Base-by-base conservation (phyloP, 2,797 vertebrate species). In the Brachyrhaphis roseni region DNA sequence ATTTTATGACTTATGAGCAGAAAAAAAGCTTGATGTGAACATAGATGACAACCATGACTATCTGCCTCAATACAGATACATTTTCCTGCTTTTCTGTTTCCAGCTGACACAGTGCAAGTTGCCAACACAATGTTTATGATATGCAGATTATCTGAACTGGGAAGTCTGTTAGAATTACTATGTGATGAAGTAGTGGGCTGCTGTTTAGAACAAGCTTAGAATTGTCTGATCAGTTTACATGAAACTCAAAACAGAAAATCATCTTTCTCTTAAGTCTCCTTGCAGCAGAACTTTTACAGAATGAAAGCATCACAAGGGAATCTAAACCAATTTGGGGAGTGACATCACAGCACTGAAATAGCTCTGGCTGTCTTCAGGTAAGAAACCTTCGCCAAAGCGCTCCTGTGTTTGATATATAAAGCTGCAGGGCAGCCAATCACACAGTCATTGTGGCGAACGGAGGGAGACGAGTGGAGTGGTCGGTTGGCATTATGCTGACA, bases 401-500 rank as follows among this genome's bases (percentile, higher is more conserved):
- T 78, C 78, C 86, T 78, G 72, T 83, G 76, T 77, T 53, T 78
- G 70, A 91, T 87, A 80, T 82, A 85, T 82, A 87, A 78, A 87
- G 88, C 92, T 91, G 85, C 76, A 83, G 93, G 90, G 84, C 74
- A 45, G 86, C 85, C 82, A 85, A 91, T 92, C 88, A 78, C 26
- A 77, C 51, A 73, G 76, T 82, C 78, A 81, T 34, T 72, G 79
- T 83, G 78, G 89, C 78, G 80, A 88, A 91, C 85, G 66, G 78
- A 84, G 82, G 83, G 85, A 91, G 89, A 90, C 57, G 84, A 77
- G 59, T 82, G 86, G 81, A 59, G 64, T 87, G 92, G 93, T 94
- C 90, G 88, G 95, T 94, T 92, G 92, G 93, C 92, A 93, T 95
- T 94, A 94, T 86, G 88, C 85, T 89, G 92, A 86, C 91, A 88